phyloP scores from a whole-genome alignment of 2,113 vertebrate species.

The Colossoma macropomum region DNA sequence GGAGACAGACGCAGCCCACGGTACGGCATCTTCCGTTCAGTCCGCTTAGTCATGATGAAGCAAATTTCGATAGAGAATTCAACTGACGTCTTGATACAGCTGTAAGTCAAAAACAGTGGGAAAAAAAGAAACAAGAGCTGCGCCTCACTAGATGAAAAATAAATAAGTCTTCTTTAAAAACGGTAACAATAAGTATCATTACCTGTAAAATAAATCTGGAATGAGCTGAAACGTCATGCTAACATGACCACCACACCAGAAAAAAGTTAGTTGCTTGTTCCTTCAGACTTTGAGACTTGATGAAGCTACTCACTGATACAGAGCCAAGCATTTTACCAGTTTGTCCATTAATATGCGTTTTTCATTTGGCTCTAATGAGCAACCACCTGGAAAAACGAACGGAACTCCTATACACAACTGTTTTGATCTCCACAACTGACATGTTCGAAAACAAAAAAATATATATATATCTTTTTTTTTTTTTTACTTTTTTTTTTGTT shows the following conservation, averaged over 20 bases:
- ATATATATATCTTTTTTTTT: constrained; percentile 13
- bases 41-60: not conserved
- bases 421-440: constrained; percentile 53
- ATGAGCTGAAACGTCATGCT: constrained; percentile 55
- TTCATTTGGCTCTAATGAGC: constrained; percentile 29
- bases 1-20: not conserved
- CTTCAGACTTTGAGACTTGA: constrained; percentile 38
- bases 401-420: constrained; percentile 25
- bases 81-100: constrained; percentile 9
- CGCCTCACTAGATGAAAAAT: constrained; percentile 50
- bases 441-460: constrained; percentile 44
- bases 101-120: constrained; percentile 9
- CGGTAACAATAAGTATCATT: constrained; percentile 36
- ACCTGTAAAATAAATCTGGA: constrained; percentile 53
- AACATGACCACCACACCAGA: constrained; percentile 49
- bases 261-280: constrained; percentile 33
- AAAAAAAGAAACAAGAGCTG: constrained; percentile 7
- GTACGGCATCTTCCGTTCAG: not conserved
- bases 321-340: constrained; percentile 46
- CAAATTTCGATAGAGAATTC: constrained; percentile 14
- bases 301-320: constrained; percentile 45
- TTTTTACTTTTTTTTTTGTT: not conserved
- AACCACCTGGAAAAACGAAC: constrained; percentile 25
- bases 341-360: constrained; percentile 39
- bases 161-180: constrained; percentile 56